These are phyloP conservation scores for Melanostoma mellinum DNA, from an alignment of 2,888 invertebrate species.

Conservation along the genomic window DNA sequence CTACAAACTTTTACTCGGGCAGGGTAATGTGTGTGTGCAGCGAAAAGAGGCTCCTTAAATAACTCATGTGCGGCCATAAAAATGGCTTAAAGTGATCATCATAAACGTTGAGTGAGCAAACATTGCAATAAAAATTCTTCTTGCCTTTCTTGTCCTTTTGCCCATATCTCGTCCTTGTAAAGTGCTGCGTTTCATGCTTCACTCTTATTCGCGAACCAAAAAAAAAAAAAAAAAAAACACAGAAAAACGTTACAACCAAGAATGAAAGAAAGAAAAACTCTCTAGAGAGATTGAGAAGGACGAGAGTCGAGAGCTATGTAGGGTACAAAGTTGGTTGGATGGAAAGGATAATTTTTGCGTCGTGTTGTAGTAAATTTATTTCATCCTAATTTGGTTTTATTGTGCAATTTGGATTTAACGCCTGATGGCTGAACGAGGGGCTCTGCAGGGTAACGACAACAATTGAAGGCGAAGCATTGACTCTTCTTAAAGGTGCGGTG, in stretches of 20 bases:
- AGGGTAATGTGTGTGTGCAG: conserved; percentile 40
- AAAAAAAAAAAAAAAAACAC: conserved; percentile 22
- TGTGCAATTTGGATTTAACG: conserved; percentile 73
- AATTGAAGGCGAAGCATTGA: conserved; percentile 53
- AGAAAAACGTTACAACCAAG: conserved; percentile 21
- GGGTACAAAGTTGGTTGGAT: conserved; percentile 28
- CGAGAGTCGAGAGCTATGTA: neutral
- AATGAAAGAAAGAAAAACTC: conserved; percentile 27
- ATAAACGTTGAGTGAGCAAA: conserved; percentile 82
- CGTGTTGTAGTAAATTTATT: conserved; percentile 73
- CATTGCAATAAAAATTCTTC: conserved; percentile 81
- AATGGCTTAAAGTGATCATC: conserved; percentile 82
- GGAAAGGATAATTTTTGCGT: conserved; percentile 72
- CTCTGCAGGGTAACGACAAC: conserved; percentile 78
- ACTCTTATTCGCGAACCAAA: conserved; percentile 58
- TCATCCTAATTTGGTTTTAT: conserved; percentile 73
- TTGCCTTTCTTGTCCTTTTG: conserved; percentile 52
- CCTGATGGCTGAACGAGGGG: conserved; percentile 50
- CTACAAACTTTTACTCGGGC: conserved; percentile 63
- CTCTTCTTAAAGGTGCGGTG: neutral
- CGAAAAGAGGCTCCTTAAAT: conserved; percentile 78
- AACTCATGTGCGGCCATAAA: conserved; percentile 79
- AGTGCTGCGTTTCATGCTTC: conserved; percentile 70
- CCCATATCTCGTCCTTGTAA: conserved; percentile 63
- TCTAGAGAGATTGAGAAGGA: conserved; percentile 39